These are phyloP conservation scores for Gambelia wislizenii DNA, from an alignment of 2,797 vertebrate genomes.

Conservation along the genomic window DNA sequence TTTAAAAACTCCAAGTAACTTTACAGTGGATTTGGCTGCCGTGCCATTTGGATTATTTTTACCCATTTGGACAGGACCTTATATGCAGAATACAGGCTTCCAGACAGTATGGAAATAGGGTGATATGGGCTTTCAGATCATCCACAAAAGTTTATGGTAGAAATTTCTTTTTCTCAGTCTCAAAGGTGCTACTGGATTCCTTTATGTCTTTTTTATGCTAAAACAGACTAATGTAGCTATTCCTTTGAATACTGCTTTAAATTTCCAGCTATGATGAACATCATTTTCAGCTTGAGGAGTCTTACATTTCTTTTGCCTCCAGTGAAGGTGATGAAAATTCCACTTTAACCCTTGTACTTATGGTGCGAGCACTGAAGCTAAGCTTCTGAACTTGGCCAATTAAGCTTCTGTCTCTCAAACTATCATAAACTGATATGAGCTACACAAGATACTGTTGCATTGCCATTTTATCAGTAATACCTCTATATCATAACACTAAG, in stretches of 20 bases:
- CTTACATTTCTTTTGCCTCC: not conserved
- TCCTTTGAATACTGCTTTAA: slow-evolving; percentile 21
- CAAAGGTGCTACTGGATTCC: too few species aligned
- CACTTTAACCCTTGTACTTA: slow-evolving; percentile 16
- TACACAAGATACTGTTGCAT: slow-evolving; percentile 36
- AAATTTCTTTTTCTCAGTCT: too few species aligned
- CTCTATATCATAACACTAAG: slow-evolving; percentile 37
- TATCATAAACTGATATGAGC: slow-evolving; percentile 32
- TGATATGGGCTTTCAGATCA: too few species aligned
- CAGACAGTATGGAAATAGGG: too few species aligned
- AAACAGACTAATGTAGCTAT: too few species aligned
- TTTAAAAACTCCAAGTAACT: too few species aligned
- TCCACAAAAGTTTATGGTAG: too few species aligned
- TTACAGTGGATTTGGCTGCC: too few species aligned
- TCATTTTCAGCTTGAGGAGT: slow-evolving; percentile 44
- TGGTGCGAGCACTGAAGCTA: slow-evolving; percentile 31
- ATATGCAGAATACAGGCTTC: too few species aligned
- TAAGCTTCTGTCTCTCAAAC: not conserved
- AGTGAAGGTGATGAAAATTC: not conserved
- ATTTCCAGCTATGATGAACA: slow-evolving; percentile 24
- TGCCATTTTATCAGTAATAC: slow-evolving; percentile 1
- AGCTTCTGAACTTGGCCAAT: slow-evolving; percentile 39
- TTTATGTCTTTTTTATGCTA: too few species aligned
- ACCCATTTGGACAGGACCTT: too few species aligned
- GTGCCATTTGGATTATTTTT: too few species aligned